Conservation (phyloP, 2,888 invertebrate species). For the Macrophya alboannulata region DNA sequence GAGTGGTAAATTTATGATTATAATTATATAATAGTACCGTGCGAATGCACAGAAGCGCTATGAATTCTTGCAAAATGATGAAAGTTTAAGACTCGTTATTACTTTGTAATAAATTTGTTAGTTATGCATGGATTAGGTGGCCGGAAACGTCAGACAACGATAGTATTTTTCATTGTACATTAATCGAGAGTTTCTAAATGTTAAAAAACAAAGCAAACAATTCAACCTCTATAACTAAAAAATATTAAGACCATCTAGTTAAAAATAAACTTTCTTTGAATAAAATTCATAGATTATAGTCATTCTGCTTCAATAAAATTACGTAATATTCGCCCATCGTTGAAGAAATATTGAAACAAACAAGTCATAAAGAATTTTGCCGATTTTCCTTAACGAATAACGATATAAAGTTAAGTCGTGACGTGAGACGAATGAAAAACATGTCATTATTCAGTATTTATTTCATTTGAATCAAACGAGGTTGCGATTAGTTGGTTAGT, state of each 20-base stretch:
- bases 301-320: not conserved
- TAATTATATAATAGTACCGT: slow-evolving; percentile 43
- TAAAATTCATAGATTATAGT: not conserved
- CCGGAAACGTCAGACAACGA: slow-evolving; percentile 31
- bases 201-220: not conserved
- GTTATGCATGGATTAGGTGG: slow-evolving; percentile 59
- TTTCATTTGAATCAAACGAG: slow-evolving; percentile 63
- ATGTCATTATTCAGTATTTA: slow-evolving; percentile 56
- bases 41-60: slow-evolving; percentile 63
- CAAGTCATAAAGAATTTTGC: not conserved
- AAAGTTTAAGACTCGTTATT: slow-evolving; percentile 75
- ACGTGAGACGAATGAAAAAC: slow-evolving; percentile 23
- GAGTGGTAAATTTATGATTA: slow-evolving; percentile 39
- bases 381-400: slow-evolving; percentile 9
- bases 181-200: slow-evolving; percentile 17
- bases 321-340: not conserved
- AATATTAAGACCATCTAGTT: not conserved
- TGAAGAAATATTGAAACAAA: not conserved
- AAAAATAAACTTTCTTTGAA: not conserved
- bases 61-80: slow-evolving; percentile 71
- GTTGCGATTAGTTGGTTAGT: slow-evolving; percentile 57
- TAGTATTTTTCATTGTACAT: not conserved
- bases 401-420: not conserved
- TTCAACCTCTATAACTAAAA: not conserved
- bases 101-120: slow-evolving; percentile 69